Evolutionary conservation across 2,888 invertebrate genomes (phyloP), one percentile per base, ranked within the genome.

Genomic region (Cheilosia vernalis): DNA sequence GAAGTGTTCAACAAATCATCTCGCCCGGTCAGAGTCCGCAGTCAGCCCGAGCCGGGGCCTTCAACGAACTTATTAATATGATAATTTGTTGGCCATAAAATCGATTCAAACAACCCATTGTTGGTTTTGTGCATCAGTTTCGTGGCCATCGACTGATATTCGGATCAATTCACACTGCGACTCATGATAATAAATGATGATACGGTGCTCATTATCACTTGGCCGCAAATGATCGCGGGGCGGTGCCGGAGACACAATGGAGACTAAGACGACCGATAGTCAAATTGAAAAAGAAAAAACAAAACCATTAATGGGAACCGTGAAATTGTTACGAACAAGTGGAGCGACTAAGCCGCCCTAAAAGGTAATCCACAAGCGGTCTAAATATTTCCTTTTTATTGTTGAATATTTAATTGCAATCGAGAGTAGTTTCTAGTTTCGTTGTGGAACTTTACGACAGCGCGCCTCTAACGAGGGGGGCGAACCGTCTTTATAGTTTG

Each of bases 61-160:
- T 85, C 85, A 77, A 85, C 85, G 60, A 67, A 67, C 85, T 81
- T 85, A 85, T 85, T 77, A 85, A 85, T 80, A 85, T 85, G 85
- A 85, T 85, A 85, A 85, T 85, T 85, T 85, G 85, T 85, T 53
- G 70, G 51, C 76, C 58, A 81, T 85, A 67, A 85, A 80, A 72
- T 66, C 80, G 64, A 80, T 84, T 84, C 79, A 73, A 19, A 40
- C 73, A 80, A 47, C 74, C 80, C 69, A 84, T 77, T 85, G 85
- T 85, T 85, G 55, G 37, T 84, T 79, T 67, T 73, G 63, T 61
- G 67, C 19, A 63, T 72, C 47, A 56, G 73, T 72, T 67, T 72
- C 60, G 24, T 66, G 17, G 30, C 21, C 63, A 85, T 77, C 76
- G 60, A 76, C 77, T 67, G 85, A 67, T 72, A 77, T 80, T 85